These are phyloP conservation scores for Podocnemis expansa DNA, from an alignment of 2,113 vertebrate species.

Conservation along the genomic window DNA sequence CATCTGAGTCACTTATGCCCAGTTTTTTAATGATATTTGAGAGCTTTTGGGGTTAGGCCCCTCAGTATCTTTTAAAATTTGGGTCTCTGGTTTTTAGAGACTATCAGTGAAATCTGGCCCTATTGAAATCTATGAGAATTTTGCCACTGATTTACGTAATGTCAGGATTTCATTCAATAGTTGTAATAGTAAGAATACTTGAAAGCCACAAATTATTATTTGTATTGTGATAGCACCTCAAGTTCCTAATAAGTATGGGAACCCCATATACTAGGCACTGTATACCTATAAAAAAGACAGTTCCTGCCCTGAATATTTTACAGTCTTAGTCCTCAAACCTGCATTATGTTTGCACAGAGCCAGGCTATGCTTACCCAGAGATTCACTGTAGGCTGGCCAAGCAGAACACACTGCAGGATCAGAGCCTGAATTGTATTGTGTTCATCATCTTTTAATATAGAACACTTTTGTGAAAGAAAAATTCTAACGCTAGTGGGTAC, in stretches of 20 bases:
- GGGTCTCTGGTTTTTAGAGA: neutral
- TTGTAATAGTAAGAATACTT: neutral
- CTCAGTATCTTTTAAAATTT: neutral
- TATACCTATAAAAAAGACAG: neutral
- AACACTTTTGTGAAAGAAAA: constrained; percentile 19
- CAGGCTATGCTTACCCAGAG: neutral
- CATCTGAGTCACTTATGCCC: neutral
- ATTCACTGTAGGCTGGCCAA: neutral
- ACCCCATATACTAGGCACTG: neutral
- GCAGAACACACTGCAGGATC: neutral
- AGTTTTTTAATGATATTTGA: neutral
- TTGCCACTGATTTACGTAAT: neutral
- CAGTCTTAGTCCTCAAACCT: neutral
- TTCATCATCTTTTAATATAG: constrained; percentile 35
- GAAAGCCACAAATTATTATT: neutral
- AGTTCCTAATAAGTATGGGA: neutral
- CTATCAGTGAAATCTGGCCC: neutral
- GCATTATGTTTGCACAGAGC: neutral
- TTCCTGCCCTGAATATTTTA: neutral
- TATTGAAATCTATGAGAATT: neutral
- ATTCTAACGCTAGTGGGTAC: constrained; percentile 34
- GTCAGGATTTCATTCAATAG: neutral
- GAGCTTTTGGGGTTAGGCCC: neutral
- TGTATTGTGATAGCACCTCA: neutral
- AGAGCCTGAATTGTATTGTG: constrained; percentile 6